Evolutionary conservation across 2,797 vertebrate species (phyloP).

Genomic region (Triplophysa yarkandensis): DNA sequence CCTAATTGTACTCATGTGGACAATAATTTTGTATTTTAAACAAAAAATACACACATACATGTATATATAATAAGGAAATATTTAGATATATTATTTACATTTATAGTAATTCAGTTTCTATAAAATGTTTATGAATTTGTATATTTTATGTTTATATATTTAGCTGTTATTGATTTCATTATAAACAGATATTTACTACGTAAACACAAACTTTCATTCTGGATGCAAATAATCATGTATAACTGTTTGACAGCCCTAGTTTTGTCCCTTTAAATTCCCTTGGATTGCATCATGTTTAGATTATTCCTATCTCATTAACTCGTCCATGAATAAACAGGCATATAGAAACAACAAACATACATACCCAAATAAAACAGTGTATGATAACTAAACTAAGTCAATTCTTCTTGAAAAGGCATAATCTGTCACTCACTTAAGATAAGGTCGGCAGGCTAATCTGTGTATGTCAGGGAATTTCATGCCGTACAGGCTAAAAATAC

Average conservation of each 20-base stretch:
- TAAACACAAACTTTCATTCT: too few relatives aligned
- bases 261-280: not conserved
- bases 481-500: conserved; percentile 40
- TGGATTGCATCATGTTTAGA: not conserved
- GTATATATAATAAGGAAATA: too few relatives aligned
- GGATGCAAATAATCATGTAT: too few relatives aligned
- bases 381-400: too few relatives aligned
- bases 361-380: not conserved
- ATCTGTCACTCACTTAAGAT: conserved; percentile 29
- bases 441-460: not conserved
- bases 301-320: not conserved
- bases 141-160: too few relatives aligned
- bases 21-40: too few relatives aligned
- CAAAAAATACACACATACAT: too few relatives aligned
- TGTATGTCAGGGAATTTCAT: conserved; percentile 46
- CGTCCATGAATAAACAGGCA: not conserved
- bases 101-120: too few relatives aligned
- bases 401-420: not conserved
- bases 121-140: too few relatives aligned
- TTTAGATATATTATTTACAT: too few relatives aligned
- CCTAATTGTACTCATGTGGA: too few relatives aligned
- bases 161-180: not conserved
- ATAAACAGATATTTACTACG: too few relatives aligned
- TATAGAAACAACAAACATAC: conserved; percentile 11
- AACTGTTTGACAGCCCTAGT: not conserved